Evolutionary conservation across 2,113 vertebrate genomes (phyloP), one percentile per base, ranked within the genome.

Genomic region (Corvus hawaiiensis): DNA sequence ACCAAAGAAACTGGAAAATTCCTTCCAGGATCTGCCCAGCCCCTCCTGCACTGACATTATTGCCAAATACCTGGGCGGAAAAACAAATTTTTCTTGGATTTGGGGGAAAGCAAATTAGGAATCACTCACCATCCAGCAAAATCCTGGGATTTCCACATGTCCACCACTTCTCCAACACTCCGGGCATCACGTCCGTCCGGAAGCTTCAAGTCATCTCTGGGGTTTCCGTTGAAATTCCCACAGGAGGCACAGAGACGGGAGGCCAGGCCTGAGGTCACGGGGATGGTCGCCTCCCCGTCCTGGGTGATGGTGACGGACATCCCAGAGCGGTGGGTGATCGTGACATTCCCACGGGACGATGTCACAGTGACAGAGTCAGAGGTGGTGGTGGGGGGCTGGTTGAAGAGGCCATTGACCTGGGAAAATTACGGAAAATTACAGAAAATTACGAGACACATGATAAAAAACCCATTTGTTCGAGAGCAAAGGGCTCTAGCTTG

Each of bases 221-320:
- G 3, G 3, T 92, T 74, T 0, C 81, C 56, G 0, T 97, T 93
- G 87, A 97, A 97, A 86, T 97, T 95, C 33, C 96, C 97, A 3
- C 97, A 97, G 11, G 97, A 94, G 3, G 90, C 96, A 16, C 97
- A 97, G 56, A 97, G 89, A 16, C 5, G 67, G 33, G 92, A 84
- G 33, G 33, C 83, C 90, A 97, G 16, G 10, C 35, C 26, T 9
- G 51, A 7, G 11, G 82, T 35, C 1, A 21, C 95, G 0, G 22
- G 89, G 80, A 97, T 52, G 1, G 51, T 92, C 4, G 88, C 67
- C 18, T 94, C 35, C 59, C 14, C 97, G 2, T 33, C 74, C 46
- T 49, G 52, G 20, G 92, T 93, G 92, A 97, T 97, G n/a, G 94
- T 91, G 78, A 98, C 76, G 1, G 82, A 94, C 75, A 98, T 33